Evolutionary conservation across 2,888 invertebrate species (phyloP).

Genomic region (Phaedon cochleariae): DNA sequence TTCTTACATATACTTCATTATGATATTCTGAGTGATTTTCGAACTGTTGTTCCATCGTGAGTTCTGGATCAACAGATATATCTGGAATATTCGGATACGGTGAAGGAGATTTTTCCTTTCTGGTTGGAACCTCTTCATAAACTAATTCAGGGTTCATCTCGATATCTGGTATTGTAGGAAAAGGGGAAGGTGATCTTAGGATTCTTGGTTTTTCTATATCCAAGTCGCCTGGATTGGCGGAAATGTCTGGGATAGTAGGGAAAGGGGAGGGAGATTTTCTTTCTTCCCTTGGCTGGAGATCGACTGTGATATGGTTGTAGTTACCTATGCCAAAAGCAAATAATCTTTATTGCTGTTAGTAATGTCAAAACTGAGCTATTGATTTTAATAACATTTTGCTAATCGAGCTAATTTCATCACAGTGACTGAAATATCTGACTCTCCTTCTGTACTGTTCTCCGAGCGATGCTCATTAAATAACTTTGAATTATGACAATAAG

Average conservation of each 20-base stretch:
- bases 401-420: too few species aligned
- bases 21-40: not conserved
- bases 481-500: too few species aligned
- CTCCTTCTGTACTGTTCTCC: too few species aligned
- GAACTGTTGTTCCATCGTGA: not conserved
- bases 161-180: constrained; percentile 51
- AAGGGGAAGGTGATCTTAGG: constrained; percentile 45
- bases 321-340: constrained; percentile 2
- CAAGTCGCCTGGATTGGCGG: constrained; percentile 6
- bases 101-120: constrained; percentile 34
- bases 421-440: too few species aligned
- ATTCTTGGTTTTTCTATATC: constrained; percentile 5
- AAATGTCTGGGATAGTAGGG: constrained; percentile 50
- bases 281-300: constrained; percentile 25
- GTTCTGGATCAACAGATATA: constrained; percentile 17
- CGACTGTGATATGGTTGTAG: constrained; percentile 1
- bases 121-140: not conserved
- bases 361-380: not conserved
- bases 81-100: constrained; percentile 54
- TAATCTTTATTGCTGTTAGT: not conserved
- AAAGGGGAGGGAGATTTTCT: constrained; percentile 46
- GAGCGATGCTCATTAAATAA: too few species aligned
- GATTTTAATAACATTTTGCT: too few species aligned
- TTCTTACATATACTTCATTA: not conserved
- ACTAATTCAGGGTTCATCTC: constrained; percentile 12